Percentiles rank a stretch among this genome's conserved stretches.
phyloP scores from a whole-genome alignment of 2,113 vertebrate species.

The Climacteris rufus region DNA sequence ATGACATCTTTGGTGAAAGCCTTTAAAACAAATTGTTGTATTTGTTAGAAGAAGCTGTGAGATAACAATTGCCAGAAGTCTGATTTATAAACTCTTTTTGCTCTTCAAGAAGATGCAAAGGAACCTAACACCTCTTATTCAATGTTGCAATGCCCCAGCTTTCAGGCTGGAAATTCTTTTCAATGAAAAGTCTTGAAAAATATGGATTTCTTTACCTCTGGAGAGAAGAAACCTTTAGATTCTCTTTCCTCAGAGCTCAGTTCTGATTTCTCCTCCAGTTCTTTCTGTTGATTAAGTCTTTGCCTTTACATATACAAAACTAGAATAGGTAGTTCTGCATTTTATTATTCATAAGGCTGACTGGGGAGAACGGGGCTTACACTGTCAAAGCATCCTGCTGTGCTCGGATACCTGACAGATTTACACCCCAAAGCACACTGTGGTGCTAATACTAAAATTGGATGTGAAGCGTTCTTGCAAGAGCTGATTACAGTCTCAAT shows the following conservation, averaged over 20 bases:
- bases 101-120: conserved; percentile 9
- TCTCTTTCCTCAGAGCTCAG: neutral
- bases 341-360: conserved; percentile 4
- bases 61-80: conserved; percentile 49
- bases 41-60: conserved; percentile 51
- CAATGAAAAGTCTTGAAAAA: neutral
- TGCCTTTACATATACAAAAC: neutral
- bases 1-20: conserved; percentile 61
- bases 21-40: conserved; percentile 61
- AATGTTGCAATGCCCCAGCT: neutral
- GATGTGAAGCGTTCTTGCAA: neutral
- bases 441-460: conserved; percentile 30
- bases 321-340: neutral
- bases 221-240: neutral
- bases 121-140: neutral
- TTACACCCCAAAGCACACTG: conserved; percentile 19
- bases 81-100: conserved; percentile 26
- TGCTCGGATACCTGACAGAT: conserved; percentile 33
- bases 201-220: neutral
- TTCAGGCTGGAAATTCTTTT: neutral
- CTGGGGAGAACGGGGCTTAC: neutral
- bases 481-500: neutral
- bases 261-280: neutral
- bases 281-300: neutral
- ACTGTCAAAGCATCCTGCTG: conserved; percentile 1